Evolutionary conservation across 2,113 vertebrate genomes (phyloP).

Genomic region (Epinephelus fuscoguttatus): DNA sequence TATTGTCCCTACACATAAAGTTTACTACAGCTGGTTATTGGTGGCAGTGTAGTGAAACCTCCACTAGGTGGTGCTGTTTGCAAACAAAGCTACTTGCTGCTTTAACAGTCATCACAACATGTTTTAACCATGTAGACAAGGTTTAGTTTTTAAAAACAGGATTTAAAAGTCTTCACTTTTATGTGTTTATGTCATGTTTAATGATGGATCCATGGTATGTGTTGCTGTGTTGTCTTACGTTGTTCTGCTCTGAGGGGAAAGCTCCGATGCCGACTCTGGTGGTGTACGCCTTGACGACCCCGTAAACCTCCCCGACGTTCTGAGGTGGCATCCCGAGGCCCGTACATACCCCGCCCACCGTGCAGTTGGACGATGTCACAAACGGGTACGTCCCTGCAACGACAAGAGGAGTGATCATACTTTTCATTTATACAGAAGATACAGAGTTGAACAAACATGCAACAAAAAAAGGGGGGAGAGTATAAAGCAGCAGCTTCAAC

Average conservation of each 20-base stretch:
- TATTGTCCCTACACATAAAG: neutral
- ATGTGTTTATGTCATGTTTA: neutral
- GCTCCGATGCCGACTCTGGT: slow-evolving; percentile 97
- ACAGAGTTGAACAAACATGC: neutral
- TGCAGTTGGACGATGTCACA: slow-evolving; percentile 98
- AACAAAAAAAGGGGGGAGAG: neutral
- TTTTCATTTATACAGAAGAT: neutral
- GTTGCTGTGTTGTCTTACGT: slow-evolving; percentile 85
- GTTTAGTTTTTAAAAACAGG: neutral
- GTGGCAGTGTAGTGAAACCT: neutral
- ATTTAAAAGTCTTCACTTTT: too few species aligned
- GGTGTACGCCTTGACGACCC: slow-evolving; percentile 96
- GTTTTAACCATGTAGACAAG: neutral
- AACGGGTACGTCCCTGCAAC: slow-evolving; percentile 95
- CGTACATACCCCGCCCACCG: slow-evolving; percentile 96
- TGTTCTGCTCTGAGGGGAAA: slow-evolving; percentile 95
- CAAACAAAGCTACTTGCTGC: neutral
- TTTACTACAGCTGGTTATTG: neutral
- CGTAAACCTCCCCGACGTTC: slow-evolving; percentile 94
- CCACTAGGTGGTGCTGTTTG: slow-evolving; percentile 46
- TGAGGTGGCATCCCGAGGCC: slow-evolving; percentile 97
- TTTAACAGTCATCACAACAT: neutral
- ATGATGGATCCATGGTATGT: neutral
- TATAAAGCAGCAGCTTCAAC: neutral
- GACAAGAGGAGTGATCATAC: neutral